phyloP scores from a whole-genome alignment of 2,888 invertebrate genomes.

The Pandemis heparana region DNA sequence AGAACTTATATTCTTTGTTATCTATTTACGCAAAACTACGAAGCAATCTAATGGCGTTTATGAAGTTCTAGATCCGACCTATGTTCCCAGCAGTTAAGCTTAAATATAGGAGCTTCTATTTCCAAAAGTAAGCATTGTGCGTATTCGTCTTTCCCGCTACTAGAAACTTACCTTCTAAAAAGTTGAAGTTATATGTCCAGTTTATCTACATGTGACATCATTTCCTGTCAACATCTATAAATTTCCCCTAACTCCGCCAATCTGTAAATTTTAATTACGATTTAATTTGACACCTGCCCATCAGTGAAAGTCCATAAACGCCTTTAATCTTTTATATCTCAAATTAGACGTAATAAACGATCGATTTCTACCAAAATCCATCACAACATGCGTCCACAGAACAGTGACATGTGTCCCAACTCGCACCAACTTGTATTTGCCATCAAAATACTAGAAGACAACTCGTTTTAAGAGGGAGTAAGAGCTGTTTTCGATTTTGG shows the following conservation, averaged over 20 bases:
- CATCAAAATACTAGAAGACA: not conserved
- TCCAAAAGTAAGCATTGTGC: too few species aligned
- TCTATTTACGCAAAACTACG: too few species aligned
- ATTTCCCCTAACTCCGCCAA: not conserved
- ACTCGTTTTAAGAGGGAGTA: not conserved
- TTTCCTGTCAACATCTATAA: not conserved
- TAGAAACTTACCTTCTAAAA: too few species aligned
- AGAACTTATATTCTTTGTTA: too few species aligned
- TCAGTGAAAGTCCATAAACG: slow-evolving; percentile 38
- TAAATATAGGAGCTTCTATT: too few species aligned
- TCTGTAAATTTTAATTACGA: slow-evolving; percentile 3
- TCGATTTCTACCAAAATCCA: slow-evolving; percentile 45
- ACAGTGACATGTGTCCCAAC: slow-evolving; percentile 40
- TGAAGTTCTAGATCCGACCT: too few species aligned
- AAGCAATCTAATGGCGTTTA: too few species aligned
- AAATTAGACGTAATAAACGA: slow-evolving; percentile 42
- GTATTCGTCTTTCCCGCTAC: too few species aligned
- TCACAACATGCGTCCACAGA: slow-evolving; percentile 48
- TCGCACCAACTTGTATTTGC: not conserved
- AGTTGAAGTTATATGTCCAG: not conserved
- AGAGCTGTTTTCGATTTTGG: not conserved
- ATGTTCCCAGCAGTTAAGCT: too few species aligned
- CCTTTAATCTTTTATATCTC: slow-evolving; percentile 39
- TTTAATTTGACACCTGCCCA: slow-evolving; percentile 31
- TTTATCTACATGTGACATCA: not conserved